Evolutionary conservation across 2,113 vertebrate genomes (phyloP).

Genomic region (Paradoxurus hermaphroditus): DNA sequence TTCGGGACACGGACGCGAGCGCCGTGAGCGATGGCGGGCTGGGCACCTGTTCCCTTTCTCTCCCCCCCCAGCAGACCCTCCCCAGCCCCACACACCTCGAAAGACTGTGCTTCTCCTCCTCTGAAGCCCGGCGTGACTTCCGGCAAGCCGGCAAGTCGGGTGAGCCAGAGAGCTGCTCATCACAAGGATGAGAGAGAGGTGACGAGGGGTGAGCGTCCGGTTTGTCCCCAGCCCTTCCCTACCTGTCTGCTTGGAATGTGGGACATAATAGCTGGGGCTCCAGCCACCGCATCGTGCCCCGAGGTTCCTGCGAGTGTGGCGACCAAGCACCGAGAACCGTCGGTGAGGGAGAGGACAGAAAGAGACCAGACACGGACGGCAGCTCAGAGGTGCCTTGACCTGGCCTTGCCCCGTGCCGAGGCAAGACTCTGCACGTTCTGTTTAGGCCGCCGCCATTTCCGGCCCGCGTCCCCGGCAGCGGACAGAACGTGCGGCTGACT

Average conservation of each 20-base stretch:
- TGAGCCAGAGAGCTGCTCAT: not conserved
- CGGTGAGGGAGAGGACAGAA: not conserved
- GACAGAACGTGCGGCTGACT: fast-evolving
- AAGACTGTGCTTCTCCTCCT: not conserved
- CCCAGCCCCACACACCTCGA: not conserved
- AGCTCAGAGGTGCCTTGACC: not conserved
- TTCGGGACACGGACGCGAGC: not conserved
- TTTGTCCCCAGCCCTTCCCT: not conserved
- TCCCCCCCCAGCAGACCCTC: too few relatives aligned
- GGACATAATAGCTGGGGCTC: not conserved
- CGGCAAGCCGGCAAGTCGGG: too few relatives aligned
- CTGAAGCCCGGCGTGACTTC: not conserved
- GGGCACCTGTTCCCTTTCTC: not conserved
- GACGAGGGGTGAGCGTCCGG: not conserved
- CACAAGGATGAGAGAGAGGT: not conserved
- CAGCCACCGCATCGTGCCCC: not conserved
- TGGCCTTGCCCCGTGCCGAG: fast-evolving
- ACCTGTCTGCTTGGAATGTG: not conserved
- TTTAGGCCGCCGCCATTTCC: not conserved
- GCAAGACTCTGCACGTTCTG: fast-evolving
- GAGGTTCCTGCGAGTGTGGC: not conserved
- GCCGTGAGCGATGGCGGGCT: fast-evolving
- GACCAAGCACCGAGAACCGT: not conserved
- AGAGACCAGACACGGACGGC: fast-evolving
- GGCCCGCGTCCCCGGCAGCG: not conserved